These are phyloP conservation scores for Drosophila lacteicornis DNA, from an alignment of 1,140 invertebrate species.

Conservation along the genomic window DNA sequence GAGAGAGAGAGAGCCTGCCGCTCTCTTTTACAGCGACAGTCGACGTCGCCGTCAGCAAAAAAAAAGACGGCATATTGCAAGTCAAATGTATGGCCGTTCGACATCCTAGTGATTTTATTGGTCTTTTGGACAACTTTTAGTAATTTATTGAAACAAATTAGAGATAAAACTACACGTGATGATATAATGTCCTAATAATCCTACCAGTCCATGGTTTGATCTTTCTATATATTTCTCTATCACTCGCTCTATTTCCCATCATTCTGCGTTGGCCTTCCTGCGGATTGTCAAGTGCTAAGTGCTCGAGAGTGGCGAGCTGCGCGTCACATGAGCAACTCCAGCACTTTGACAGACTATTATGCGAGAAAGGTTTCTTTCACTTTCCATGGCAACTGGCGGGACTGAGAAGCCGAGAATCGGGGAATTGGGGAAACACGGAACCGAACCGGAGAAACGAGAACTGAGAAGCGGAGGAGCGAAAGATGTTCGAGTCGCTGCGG, in stretches of 20 bases:
- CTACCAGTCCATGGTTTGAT: neutral
- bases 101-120: too few species aligned
- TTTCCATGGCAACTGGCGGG: conserved; percentile 45
- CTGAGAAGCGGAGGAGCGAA: conserved; percentile 50
- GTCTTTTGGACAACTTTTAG: too few species aligned
- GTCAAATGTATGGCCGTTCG: too few species aligned
- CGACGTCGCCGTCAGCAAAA: too few species aligned
- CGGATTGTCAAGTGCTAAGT: conserved; percentile 50
- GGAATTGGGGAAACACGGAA: conserved; percentile 6
- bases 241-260: conserved; percentile 1
- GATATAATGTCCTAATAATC: neutral
- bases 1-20: too few species aligned
- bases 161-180: too few species aligned
- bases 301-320: conserved; percentile 27
- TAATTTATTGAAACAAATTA: too few species aligned
- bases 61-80: too few species aligned
- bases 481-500: conserved; percentile 79
- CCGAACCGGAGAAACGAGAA: conserved; percentile 25
- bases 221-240: neutral
- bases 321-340: conserved; percentile 39
- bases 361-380: conserved; percentile 82
- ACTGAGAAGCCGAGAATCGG: conserved; percentile 1
- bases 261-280: conserved; percentile 13
- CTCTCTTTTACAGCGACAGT: too few species aligned
- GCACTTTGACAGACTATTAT: conserved; percentile 83